Evolutionary conservation across 2,888 invertebrate genomes (phyloP), one percentile per base, ranked within the genome.

Genomic region (Meiosimyza decipiens): DNA sequence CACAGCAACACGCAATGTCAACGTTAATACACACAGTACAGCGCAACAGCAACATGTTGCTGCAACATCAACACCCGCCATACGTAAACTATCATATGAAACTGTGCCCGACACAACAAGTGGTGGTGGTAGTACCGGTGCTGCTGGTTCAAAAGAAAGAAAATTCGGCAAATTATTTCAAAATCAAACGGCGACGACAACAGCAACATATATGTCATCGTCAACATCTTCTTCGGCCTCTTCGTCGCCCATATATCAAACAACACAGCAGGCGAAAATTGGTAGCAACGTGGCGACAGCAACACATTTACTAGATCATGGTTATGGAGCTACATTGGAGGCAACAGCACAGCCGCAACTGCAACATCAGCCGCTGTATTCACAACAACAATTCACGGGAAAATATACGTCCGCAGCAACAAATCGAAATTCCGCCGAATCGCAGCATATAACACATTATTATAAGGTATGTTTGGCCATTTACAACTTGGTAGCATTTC

Each of bases 241-340:
- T 7, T 71, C 74, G 47, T 74, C 74, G 64, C 72, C 76, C 13
- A 69, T 80, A 65, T 77, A 81, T 49, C 77, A 79, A 60, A 64
- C 72, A 63, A 70, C 71, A 72, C 55, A 64, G 68, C 70, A 70
- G 70, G 22, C 63, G 70, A 64, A 71, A 71, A 71, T 75, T 75
- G 75, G 60, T 75, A 77, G 52, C 75, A 77, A 71, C 75, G 68
- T 80, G 50, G 74, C 71, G 11, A 77, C 75, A 68, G 85, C 85
- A 52, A 81, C 84, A 33, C 95, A 95, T 88, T 90, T 95, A 81
- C 90, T 94, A 81, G 95, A 95, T 87, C 95, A 95, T 85, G 95
- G 94, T 80, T 95, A 95, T 88, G 95, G 95, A 79, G 93, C 93
- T 82, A 94, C 94, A 77, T 93, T 94, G 75, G 91, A 92, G 84